phyloP scores from a whole-genome alignment of 2,888 invertebrate genomes.

The Cremastobaeus sp. region DNA sequence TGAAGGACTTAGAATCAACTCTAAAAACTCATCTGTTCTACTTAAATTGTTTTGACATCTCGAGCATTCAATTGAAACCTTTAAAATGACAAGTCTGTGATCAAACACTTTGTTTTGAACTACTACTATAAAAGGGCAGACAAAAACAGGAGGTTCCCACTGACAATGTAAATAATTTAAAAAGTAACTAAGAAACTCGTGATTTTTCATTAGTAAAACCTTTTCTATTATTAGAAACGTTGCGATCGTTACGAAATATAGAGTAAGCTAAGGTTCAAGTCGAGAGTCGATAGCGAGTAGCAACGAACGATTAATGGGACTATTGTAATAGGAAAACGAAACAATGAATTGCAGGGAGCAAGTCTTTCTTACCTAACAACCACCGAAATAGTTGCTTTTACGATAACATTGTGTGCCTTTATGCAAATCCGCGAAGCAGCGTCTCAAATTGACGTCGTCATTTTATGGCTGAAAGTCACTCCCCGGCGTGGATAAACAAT shows the following conservation, averaged over 20 bases:
- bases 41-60: constrained; percentile 15
- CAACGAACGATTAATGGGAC: not conserved
- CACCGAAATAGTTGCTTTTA: constrained; percentile 7
- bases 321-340: too few species aligned
- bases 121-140: too few species aligned
- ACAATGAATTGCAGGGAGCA: constrained; percentile 1
- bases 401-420: constrained; percentile 6
- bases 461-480: not conserved
- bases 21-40: too few species aligned
- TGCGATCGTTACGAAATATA: constrained; percentile 6
- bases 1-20: not conserved
- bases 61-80: constrained; percentile 19
- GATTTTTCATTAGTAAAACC: too few species aligned
- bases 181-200: too few species aligned
- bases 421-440: not conserved
- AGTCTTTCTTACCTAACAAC: constrained; percentile 11
- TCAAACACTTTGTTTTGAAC: constrained; percentile 18
- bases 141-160: too few species aligned
- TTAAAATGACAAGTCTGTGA: constrained; percentile 13
- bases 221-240: constrained; percentile 22
- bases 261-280: not conserved
- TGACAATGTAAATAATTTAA: too few species aligned
- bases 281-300: not conserved
- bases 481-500: not conserved
- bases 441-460: not conserved